Percentiles rank a stretch among this genome's conserved stretches.
These are phyloP conservation scores for Vanacampus margaritifer DNA, from an alignment of 2,113 vertebrate genomes.

Conservation along the genomic window DNA sequence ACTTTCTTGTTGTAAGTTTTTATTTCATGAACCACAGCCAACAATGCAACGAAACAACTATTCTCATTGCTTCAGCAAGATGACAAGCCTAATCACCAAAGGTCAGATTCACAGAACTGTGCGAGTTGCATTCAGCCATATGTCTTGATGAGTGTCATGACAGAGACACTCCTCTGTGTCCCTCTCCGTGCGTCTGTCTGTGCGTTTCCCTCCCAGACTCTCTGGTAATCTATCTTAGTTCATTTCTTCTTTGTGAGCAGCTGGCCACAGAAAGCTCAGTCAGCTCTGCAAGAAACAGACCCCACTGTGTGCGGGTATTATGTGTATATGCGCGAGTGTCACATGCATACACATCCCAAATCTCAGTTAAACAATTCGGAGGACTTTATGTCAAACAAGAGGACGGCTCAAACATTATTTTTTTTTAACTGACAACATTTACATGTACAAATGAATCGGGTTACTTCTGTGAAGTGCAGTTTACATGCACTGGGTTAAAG, in stretches of 20 bases:
- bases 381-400: neutral
- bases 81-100: neutral
- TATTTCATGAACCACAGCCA: neutral
- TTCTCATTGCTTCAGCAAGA: neutral
- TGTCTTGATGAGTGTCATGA: conserved; percentile 1
- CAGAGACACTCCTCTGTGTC: conserved; percentile 5
- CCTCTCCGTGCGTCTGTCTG: conserved; percentile 18
- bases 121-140: neutral
- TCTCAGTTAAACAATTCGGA: neutral
- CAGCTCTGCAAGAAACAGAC: conserved; percentile 57
- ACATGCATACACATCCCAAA: neutral
- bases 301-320: conserved; percentile 18
- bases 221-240: conserved; percentile 76
- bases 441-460: neutral
- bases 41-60: neutral
- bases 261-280: conserved; percentile 70
- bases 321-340: conserved; percentile 11
- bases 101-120: neutral
- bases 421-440: neutral
- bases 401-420: neutral
- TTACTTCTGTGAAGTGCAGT: neutral
- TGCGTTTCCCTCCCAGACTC: conserved; percentile 14
- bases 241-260: conserved; percentile 74
- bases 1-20: neutral
- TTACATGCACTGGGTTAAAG: neutral